Base-by-base conservation (phyloP, 2,113 vertebrate species). In the Phalacrocorax brasilianus region DNA sequence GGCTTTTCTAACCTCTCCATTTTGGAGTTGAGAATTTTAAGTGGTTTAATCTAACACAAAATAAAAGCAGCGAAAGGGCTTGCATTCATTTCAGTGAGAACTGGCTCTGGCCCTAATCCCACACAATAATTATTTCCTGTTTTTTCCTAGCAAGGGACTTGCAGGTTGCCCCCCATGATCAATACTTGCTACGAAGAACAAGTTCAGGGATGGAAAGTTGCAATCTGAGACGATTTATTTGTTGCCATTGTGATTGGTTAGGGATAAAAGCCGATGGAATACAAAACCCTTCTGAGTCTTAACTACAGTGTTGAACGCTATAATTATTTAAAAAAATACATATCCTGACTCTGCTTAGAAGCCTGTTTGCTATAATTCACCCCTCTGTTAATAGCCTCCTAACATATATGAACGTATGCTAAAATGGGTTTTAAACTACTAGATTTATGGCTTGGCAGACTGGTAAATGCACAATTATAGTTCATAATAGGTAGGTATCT, bases 401-500 rank as follows among this genome's bases (percentile, higher is more conserved):
- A 96, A 96, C 91, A 80, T 97, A 95, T 94, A 96, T 95, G 95
- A 96, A 97, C 85, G 89, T 94, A 95, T 97, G 91, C 87, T 95
- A 96, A 97, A 97, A 96, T 77, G 93, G 94, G 63, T 88, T 97
- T 96, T 96, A 96, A 97, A 96, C 91, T 30, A 89, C 96, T 49
- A 85, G 96, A 97, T 96, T 97, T 95, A 97, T 95, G 91, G 50
- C 94, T 97, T 97, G 96, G 93, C 87, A 95, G 91, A 52, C 89
- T 93, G 95, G 91, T 96, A 95, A 97, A 95, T 85, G 89, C 91
- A 94, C 94, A 95, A 96, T 97, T 97, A 97, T 94, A 96, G 94
- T 80, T 95, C 91, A 94, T 97, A 96, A 97, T 97, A 97, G 96
- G 91, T 97, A 95, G 97, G 93, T 97, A 97, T 97, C 97, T 97